Evolutionary conservation across 1,140 invertebrate species (phyloP), one percentile per base, ranked within the genome.

Genomic region (Drosophila neocordata): DNA sequence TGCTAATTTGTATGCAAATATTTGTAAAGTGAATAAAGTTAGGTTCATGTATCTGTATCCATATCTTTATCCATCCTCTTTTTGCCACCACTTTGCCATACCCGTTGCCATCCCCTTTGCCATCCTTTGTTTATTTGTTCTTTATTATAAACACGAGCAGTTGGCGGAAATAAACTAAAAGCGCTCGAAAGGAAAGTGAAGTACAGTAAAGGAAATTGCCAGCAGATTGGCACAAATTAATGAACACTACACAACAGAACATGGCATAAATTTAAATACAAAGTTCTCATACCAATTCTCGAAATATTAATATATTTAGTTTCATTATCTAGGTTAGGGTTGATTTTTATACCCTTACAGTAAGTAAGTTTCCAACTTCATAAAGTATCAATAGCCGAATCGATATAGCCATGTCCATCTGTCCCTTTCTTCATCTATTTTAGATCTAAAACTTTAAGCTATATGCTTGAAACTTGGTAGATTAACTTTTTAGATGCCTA

Each of bases 1-100:
- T 87, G 73, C 83, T 87, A 88, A 87, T 87, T 87, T 87, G 77
- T 88, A 87, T 87, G 83, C 83, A 87, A 87, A 87, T 87, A 79
- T 88, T 82, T 82, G 82, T 66, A 71, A 77, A 85, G 56, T 68
- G 62, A 48, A 79, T 74, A 58, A 68, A 63, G 60, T 62, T 56
- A 48, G 60, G 59, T 62, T 58, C 38, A 38, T 59, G 37, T 18
- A 27, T 48, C 34, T 31, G 38, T 77, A 37, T 37, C 48, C 56
- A 55, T 65, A 56, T 70, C 59, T 73, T 35, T 38, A 48, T 56
- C 31, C 3, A 51, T 38, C 62, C 55, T 70, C 35, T 64, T 66
- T 56, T 56, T 59, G 63, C 61, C 60, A 41, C 59, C 53, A 52
- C 59, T 59, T 57, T 62, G 66, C 56, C 62, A 69, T 72, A 69